Evolutionary conservation across 2,888 invertebrate species (phyloP).

Genomic region (Hyles lineata): DNA sequence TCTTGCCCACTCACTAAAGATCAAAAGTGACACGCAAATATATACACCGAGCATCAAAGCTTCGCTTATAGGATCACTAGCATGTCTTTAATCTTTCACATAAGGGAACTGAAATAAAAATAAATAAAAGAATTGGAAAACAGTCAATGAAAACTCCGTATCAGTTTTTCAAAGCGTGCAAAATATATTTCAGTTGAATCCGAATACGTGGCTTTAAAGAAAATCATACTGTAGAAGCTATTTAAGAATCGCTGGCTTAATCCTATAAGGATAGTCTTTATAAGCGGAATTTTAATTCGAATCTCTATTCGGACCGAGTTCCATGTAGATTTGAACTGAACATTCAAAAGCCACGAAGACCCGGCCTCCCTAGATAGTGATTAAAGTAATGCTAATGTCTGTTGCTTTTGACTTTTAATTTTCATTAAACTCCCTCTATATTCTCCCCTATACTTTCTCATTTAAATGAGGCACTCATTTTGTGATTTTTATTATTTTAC

Average conservation of each 20-base stretch:
- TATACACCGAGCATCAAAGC: no score
- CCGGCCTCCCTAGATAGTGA: constrained; percentile 65
- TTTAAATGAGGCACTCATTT: constrained; percentile 24
- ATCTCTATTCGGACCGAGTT: constrained; percentile 66
- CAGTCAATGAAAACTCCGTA: not conserved
- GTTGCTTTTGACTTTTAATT: constrained; percentile 61
- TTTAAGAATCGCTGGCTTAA: constrained; percentile 46
- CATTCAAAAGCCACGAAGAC: constrained; percentile 64
- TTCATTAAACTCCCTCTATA: constrained; percentile 49
- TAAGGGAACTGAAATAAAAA: no score
- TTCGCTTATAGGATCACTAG: no score
- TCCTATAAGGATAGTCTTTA: constrained; percentile 62
- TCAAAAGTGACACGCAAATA: no score
- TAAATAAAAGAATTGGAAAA: no score
- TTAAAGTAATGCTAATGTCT: constrained; percentile 72
- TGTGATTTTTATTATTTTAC: constrained; percentile 28
- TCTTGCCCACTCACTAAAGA: no score
- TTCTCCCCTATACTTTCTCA: constrained; percentile 38
- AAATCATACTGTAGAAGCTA: not conserved
- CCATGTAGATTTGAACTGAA: constrained; percentile 60
- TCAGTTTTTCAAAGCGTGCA: constrained; percentile 1
- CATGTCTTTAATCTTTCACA: no score
- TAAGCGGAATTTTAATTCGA: constrained; percentile 73
- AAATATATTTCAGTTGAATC: not conserved
- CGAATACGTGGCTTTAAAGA: not conserved